Evolutionary conservation across 2,113 vertebrate species (phyloP).

Genomic region (Neogobius melanostomus): DNA sequence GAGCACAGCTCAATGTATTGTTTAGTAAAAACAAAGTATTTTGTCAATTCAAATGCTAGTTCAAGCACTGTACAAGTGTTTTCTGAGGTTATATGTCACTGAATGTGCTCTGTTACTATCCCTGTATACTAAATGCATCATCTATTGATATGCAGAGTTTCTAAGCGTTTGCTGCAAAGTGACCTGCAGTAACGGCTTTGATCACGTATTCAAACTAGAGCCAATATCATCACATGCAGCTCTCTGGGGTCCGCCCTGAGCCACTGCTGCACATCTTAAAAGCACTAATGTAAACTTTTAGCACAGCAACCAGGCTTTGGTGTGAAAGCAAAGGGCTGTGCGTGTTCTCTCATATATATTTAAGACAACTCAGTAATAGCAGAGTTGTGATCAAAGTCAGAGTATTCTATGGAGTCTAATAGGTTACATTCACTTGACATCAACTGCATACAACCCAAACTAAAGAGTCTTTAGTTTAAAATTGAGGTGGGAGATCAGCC

Average conservation of each 20-base stretch:
- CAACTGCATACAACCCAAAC: too few relatives aligned
- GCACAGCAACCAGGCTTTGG: background rate
- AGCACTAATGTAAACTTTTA: background rate
- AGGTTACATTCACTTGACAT: too few relatives aligned
- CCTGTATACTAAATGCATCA: background rate
- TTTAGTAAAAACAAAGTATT: background rate
- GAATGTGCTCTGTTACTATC: background rate
- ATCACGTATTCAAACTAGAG: conserved; percentile 4
- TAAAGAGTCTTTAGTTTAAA: too few relatives aligned
- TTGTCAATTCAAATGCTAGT: background rate
- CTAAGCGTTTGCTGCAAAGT: background rate
- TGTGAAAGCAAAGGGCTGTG: background rate
- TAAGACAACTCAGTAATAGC: background rate
- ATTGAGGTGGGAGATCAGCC: too few relatives aligned
- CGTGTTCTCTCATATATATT: background rate
- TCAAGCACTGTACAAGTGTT: background rate
- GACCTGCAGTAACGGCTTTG: conserved; percentile 8
- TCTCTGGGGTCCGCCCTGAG: background rate
- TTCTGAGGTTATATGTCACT: background rate
- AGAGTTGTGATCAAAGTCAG: too few relatives aligned
- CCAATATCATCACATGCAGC: background rate
- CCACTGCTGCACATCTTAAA: background rate
- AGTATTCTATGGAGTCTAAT: too few relatives aligned
- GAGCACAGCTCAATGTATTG: too few relatives aligned
- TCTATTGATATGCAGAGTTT: background rate